A percentile compares a stretch with the other conserved stretches of the same genome.
Conservation (phyloP, 2,888 invertebrate genomes). For the Esperia sulphurella region DNA sequence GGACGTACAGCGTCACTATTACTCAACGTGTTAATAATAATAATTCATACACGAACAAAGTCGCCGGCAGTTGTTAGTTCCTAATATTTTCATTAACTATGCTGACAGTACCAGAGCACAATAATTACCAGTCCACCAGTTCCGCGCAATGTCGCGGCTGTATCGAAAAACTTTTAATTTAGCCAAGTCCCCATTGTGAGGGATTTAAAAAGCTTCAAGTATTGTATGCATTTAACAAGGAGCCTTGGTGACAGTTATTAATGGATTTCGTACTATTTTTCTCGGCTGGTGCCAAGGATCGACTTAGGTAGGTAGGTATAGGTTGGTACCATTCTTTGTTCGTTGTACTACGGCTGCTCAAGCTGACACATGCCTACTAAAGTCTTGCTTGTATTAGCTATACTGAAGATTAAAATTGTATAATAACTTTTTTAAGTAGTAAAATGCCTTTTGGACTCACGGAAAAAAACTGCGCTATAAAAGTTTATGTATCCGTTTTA, state of each 20-base stretch:
- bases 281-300: slow-evolving; percentile 67
- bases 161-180: slow-evolving; percentile 80
- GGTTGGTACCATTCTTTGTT: slow-evolving; percentile 46
- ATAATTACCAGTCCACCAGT: slow-evolving; percentile 73
- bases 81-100: neutral
- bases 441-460: too few species aligned
- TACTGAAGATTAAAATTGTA: too few species aligned
- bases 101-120: slow-evolving; percentile 44
- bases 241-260: slow-evolving; percentile 72
- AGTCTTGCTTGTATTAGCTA: neutral
- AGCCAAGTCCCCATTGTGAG: slow-evolving; percentile 76
- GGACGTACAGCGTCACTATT: too few species aligned
- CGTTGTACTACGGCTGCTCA: slow-evolving; percentile 33
- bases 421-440: too few species aligned
- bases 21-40: too few species aligned
- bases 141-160: slow-evolving; percentile 72
- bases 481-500: too few species aligned
- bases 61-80: too few species aligned
- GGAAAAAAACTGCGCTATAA: too few species aligned
- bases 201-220: slow-evolving; percentile 77
- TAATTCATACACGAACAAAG: too few species aligned
- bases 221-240: slow-evolving; percentile 80
- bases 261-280: slow-evolving; percentile 76
- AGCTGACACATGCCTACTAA: neutral
- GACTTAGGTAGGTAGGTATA: slow-evolving; percentile 51